phyloP scores from a whole-genome alignment of 2,113 vertebrate species.

The Callospermophilus lateralis region DNA sequence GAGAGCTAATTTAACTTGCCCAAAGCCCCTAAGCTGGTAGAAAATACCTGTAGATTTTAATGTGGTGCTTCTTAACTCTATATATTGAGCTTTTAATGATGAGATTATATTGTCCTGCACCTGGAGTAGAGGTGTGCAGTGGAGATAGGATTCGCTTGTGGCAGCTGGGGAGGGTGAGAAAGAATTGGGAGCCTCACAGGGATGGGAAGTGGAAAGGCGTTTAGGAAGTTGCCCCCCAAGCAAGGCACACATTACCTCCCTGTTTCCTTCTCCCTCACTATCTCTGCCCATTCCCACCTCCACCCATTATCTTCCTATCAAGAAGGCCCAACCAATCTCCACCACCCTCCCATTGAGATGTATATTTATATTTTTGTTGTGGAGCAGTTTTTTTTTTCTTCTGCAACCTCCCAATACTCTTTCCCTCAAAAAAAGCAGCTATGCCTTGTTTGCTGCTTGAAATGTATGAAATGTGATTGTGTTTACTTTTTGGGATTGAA shows the following conservation, averaged over 20 bases:
- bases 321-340: neutral
- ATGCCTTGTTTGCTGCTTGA: slow-evolving; percentile 60
- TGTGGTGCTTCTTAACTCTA: neutral
- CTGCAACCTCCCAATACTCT: neutral
- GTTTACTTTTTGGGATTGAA: slow-evolving; percentile 70
- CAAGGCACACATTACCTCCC: neutral
- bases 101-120: neutral
- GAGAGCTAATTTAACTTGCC: neutral
- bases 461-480: slow-evolving; percentile 23
- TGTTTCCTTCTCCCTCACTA: neutral
- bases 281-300: neutral
- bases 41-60: slow-evolving; percentile 18
- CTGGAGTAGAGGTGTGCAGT: neutral
- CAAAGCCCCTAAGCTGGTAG: neutral
- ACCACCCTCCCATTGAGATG: neutral
- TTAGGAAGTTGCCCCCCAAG: neutral
- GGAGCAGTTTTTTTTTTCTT: neutral
- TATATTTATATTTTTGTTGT: neutral
- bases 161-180: neutral
- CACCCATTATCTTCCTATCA: fast-evolving
- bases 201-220: neutral
- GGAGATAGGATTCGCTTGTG: neutral
- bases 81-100: neutral
- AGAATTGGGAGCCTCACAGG: neutral
- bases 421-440: neutral